Evolutionary conservation across 2,113 vertebrate species (phyloP).

Genomic region (Centrocercus urophasianus): DNA sequence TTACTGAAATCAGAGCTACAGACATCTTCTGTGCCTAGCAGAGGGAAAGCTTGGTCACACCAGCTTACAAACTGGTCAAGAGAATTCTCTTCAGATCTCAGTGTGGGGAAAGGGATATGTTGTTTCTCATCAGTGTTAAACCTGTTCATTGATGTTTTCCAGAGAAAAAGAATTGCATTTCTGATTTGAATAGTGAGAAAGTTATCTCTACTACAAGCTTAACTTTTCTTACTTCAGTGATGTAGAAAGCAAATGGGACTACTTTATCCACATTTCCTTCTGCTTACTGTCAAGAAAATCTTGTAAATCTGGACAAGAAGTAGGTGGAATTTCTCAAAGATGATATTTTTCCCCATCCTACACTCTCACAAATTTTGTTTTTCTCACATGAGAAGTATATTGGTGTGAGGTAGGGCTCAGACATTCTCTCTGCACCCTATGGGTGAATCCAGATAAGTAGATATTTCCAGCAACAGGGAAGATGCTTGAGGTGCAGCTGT

Average conservation of each 20-base stretch:
- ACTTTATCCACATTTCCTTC: neutral
- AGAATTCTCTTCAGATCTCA: neutral
- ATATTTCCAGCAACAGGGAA: neutral
- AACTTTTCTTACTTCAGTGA: neutral
- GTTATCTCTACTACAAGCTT: neutral
- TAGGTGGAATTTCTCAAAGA: neutral
- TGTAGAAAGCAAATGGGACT: neutral
- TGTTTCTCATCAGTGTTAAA: neutral
- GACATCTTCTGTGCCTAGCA: fast-evolving
- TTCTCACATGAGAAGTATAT: neutral
- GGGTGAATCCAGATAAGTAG: neutral
- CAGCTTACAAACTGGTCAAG: neutral
- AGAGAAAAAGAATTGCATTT: neutral
- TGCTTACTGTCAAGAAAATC: neutral
- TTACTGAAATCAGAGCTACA: neutral
- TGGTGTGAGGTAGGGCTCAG: neutral
- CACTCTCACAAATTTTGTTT: neutral
- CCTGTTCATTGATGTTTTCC: fast-evolving
- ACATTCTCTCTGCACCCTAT: neutral
- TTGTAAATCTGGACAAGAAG: neutral
- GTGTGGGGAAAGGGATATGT: fast-evolving
- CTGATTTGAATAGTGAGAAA: neutral
- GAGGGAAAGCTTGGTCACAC: neutral
- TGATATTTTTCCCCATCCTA: neutral
- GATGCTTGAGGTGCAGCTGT: neutral